Evolutionary conservation across 2,888 invertebrate species (phyloP), one percentile per base, ranked within the genome.

Genomic region (Trichopoda pennipes): DNA sequence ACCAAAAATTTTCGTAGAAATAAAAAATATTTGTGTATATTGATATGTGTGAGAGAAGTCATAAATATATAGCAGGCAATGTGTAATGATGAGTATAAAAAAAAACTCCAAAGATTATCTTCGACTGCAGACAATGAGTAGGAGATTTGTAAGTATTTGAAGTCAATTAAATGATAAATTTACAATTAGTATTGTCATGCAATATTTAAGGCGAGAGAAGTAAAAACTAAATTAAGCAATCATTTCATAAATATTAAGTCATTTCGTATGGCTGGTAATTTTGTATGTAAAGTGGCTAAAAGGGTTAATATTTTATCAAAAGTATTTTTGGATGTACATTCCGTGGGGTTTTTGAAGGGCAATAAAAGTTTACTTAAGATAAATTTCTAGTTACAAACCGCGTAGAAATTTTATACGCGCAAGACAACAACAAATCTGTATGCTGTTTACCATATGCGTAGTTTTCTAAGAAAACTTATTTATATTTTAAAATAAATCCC

Each of bases 131-230:
- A 68, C 79, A 69, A 80, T 69, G 61, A 68, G 79, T 68, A 53
- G 44, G 21, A 63, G 61, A 80, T 80, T 80, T 80, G 79, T 80
- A 56, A 38, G 60, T 32, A 69, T 49, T 55, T 61, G 55, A 73
- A 74, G 73, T 80, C 79, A 74, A 73, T 78, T 73, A 81, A 81
- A 78, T 74, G 81, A 81, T 81, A 78, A 78, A 78, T 74, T 53
- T 78, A 53, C 58, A 64, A 81, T 51, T 74, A 73, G 44, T 69
- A 69, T 60, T 55, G 60, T 74, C 64, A 70, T 64, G 38, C 28
- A 49, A 38, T 77, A 63, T 70, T 9, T 64, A 56, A 47, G 19
- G 19, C 16, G 12, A 17, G 6, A 32, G 60, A 42, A 53, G 44
- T 32, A 2, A 42, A 51, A 58, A 58, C 38, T 75, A 49, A 38